phyloP scores from a whole-genome alignment of 2,888 invertebrate species.

The Hirtodrosophila duncani region DNA sequence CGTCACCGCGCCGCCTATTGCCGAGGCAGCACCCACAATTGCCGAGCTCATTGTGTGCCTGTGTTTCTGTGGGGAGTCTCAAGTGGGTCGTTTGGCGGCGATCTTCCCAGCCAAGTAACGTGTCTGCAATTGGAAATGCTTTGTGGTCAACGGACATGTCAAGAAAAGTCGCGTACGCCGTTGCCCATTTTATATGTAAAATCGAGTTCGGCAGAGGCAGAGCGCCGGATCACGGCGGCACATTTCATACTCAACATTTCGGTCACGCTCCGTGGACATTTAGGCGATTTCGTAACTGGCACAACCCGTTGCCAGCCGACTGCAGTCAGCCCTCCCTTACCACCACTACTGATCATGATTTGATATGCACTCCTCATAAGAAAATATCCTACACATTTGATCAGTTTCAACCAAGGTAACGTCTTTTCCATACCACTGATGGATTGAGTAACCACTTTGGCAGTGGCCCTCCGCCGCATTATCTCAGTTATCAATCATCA shows the following conservation, averaged over 20 bases:
- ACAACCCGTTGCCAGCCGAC: too few relatives aligned
- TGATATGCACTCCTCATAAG: too few relatives aligned
- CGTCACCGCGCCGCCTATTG: slow-evolving; percentile 84
- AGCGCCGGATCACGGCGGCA: slow-evolving; percentile 4
- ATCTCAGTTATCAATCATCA: too few relatives aligned
- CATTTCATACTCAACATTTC: slow-evolving; percentile 49
- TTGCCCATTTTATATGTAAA: slow-evolving; percentile 40
- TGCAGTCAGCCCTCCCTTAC: too few relatives aligned
- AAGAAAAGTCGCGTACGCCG: slow-evolving; percentile 32
- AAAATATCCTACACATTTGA: too few relatives aligned
- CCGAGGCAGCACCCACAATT: slow-evolving; percentile 83
- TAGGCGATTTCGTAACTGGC: slow-evolving; percentile 49
- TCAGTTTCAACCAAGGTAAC: too few relatives aligned
- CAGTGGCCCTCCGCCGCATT: too few relatives aligned
- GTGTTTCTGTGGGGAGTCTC: too few relatives aligned
- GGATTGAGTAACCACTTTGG: too few relatives aligned
- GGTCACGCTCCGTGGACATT: slow-evolving; percentile 40
- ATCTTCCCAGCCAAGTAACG: slow-evolving; percentile 19
- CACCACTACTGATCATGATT: too few relatives aligned
- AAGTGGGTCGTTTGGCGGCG: not conserved
- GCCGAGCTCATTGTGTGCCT: slow-evolving; percentile 81
- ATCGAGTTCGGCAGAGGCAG: slow-evolving; percentile 34
- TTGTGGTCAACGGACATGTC: not conserved
- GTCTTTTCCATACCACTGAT: too few relatives aligned
- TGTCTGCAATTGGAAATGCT: slow-evolving; percentile 38